These are phyloP conservation scores for Tinamus major DNA, from an alignment of 2,797 vertebrate species.

Conservation along the genomic window DNA sequence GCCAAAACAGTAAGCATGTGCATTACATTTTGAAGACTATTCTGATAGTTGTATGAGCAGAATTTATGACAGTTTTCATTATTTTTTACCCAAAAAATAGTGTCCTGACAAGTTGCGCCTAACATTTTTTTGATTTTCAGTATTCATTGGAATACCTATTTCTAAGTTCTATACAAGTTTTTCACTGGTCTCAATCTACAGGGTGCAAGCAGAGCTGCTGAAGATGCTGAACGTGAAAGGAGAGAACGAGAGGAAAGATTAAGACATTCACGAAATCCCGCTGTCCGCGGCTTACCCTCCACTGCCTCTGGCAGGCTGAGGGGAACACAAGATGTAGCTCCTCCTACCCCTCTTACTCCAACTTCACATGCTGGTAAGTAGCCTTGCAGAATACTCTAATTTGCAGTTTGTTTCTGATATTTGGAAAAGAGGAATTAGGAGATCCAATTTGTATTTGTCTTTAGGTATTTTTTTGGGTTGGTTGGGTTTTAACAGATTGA, in stretches of 20 bases:
- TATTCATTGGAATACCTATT: neutral
- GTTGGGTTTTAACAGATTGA: neutral
- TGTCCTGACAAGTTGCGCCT: neutral
- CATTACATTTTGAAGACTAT: neutral
- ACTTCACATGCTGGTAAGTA: constrained; percentile 90
- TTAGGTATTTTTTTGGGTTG: neutral
- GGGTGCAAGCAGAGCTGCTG: constrained; percentile 92
- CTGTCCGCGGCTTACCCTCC: constrained; percentile 87
- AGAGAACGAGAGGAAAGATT: constrained; percentile 91
- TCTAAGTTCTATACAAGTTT: neutral
- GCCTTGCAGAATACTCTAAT: neutral
- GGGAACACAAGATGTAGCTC: constrained; percentile 87
- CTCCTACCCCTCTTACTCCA: constrained; percentile 90
- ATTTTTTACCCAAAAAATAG: neutral
- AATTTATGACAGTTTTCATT: neutral
- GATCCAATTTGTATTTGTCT: neutral
- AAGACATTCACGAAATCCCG: constrained; percentile 89
- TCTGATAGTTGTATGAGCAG: neutral
- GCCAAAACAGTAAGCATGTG: neutral
- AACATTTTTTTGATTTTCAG: neutral
- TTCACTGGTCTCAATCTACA: constrained; percentile 61
- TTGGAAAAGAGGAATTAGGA: neutral
- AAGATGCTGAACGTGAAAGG: constrained; percentile 91
- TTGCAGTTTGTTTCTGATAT: neutral
- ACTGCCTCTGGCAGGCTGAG: constrained; percentile 91